A percentile compares a stretch with the other conserved stretches of the same genome.
phyloP scores from a whole-genome alignment of 2,888 invertebrate genomes.

The Ophion costatus region DNA sequence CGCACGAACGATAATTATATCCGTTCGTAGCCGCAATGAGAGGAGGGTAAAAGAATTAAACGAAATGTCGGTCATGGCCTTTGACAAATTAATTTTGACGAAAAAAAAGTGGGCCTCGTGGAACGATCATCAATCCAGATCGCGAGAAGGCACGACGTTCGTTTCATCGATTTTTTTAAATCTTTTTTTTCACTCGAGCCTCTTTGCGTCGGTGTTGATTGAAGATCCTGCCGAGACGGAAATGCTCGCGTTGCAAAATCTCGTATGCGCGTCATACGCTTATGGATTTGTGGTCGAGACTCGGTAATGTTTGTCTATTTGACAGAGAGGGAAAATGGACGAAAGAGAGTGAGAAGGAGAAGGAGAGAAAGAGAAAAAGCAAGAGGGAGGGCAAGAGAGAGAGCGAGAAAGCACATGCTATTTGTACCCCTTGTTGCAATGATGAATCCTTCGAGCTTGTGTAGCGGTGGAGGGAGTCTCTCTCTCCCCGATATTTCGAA shows the following conservation, averaged over 20 bases:
- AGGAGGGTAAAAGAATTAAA: not conserved
- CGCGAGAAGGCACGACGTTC: constrained; percentile 17
- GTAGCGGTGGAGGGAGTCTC: not conserved
- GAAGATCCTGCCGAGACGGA: constrained; percentile 64
- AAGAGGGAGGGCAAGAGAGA: not conserved
- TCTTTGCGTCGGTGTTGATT: constrained; percentile 64
- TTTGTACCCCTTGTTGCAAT: constrained; percentile 35
- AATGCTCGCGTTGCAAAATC: constrained; percentile 57
- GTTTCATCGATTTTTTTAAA: constrained; percentile 37
- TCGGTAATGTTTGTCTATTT: not conserved
- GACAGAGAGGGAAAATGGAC: constrained; percentile 8
- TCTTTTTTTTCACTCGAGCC: constrained; percentile 29
- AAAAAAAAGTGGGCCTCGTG: constrained; percentile 32
- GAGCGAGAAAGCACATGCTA: not conserved
- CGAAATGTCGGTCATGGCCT: constrained; percentile 39
- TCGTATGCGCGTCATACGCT: constrained; percentile 27
- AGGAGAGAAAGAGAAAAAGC: not conserved
- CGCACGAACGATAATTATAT: constrained; percentile 3
- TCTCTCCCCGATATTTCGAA: constrained; percentile 50
- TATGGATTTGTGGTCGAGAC: constrained; percentile 32
- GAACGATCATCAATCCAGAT: constrained; percentile 53
- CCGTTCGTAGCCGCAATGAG: not conserved
- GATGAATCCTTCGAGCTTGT: constrained; percentile 39
- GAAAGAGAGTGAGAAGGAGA: constrained; percentile 1
- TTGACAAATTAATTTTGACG: constrained; percentile 28